Evolutionary conservation across 2,888 invertebrate species (phyloP), one percentile per base, ranked within the genome.

Genomic region (Tethea ocularis): DNA sequence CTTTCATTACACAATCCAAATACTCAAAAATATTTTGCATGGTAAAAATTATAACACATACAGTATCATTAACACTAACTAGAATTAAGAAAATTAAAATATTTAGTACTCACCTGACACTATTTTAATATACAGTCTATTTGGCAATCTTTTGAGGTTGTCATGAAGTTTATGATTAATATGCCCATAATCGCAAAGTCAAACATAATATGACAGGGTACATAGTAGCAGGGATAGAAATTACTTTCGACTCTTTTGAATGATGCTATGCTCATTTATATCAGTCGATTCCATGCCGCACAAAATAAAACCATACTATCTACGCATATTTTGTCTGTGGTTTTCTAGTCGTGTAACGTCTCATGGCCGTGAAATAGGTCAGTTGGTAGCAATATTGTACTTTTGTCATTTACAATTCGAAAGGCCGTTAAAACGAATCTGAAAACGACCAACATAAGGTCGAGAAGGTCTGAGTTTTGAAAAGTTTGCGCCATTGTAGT

Each of bases 1-100:
- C 77, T 84, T 86, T 70, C 73, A 83, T 20, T n/a, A 38, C 5
- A 38, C 83, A 78, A 83, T 6, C 20, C 41, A 46, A 8, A 20
- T 8, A 46, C 41, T 8, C n/a, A 46, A 6, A 7, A 8, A 46
- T 17, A 46, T 17, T 46, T 46, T 46, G 41, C 58, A 58, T 58
- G 57, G 63, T 60, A 29, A 60, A 54, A 63, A 51, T 58, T 57
- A 62, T 22, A 63, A 20, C 55, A 64, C 64, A 65, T 65, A 62
- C 60, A 67, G 62, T 57, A 58, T 58, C 52, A 57, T 59, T 52
- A 46, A 57, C 17, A 57, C 41, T 46, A 46, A n/a, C 17, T 41
- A 41, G n/a, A 15, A 41, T 41, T n/a, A 20, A n/a, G 17, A 57
- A 59, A 52, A 46, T 55, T 58, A 53, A 61, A 59, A 57, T 60